A percentile compares a stretch with the other conserved stretches of the same genome.
phyloP scores from a whole-genome alignment of 2,888 invertebrate species.

The Sphaerophoria taeniata region DNA sequence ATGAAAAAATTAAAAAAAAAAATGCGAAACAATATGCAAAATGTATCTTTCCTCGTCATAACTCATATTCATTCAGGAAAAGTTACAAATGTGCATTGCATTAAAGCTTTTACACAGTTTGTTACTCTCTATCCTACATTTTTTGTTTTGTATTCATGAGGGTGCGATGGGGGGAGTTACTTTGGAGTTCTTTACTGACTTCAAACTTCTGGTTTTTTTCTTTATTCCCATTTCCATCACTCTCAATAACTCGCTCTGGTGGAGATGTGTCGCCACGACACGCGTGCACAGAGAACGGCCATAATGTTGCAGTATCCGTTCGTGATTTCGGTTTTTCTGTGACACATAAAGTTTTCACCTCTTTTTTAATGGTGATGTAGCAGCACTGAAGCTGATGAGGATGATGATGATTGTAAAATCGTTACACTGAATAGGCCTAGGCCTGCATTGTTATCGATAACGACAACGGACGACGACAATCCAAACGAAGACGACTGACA shows the following conservation, averaged over 20 bases:
- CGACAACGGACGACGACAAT: background rate
- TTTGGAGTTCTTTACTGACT: constrained; percentile 7
- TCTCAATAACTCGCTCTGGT: background rate
- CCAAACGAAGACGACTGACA: constrained; percentile 1
- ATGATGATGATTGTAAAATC: constrained; percentile 52
- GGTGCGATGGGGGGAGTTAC: background rate
- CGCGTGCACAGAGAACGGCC: background rate
- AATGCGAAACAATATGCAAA: constrained; percentile 18
- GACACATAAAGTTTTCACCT: constrained; percentile 45
- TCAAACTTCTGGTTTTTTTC: background rate
- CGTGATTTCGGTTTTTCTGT: constrained; percentile 37
- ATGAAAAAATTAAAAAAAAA: constrained; percentile 40
- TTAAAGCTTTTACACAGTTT: constrained; percentile 35
- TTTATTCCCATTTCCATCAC: background rate
- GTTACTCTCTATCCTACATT: constrained; percentile 8
- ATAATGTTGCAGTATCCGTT: constrained; percentile 10
- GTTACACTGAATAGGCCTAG: constrained; percentile 51
- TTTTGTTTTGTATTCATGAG: constrained; percentile 7
- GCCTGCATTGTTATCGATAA: constrained; percentile 52
- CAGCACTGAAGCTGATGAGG: background rate
- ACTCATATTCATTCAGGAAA: constrained; percentile 9
- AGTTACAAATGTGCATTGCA: constrained; percentile 49
- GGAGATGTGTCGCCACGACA: background rate
- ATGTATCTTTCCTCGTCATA: constrained; percentile 23
- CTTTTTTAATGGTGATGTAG: constrained; percentile 21